Conservation (phyloP, 2,113 vertebrate species). For the Halichoerus grypus region DNA sequence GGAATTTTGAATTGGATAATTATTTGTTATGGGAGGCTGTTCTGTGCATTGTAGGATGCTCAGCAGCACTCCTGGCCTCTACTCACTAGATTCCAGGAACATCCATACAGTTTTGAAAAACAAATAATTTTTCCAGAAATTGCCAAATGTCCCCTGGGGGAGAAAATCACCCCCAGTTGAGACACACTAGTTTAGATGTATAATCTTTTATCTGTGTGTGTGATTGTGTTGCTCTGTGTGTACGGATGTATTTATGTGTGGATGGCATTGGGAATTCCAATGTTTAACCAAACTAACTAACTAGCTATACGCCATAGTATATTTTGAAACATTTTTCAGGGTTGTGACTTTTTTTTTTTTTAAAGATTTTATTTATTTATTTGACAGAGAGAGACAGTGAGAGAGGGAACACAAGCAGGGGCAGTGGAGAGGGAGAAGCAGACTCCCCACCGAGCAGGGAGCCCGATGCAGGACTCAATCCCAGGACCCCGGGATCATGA, state of each 20-base stretch:
- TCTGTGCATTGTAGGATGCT: background rate
- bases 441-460: too few species aligned
- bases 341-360: background rate
- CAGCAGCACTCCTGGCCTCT: background rate
- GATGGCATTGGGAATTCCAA: background rate
- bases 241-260: background rate
- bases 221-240: background rate
- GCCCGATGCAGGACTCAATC: too few species aligned
- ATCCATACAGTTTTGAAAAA: background rate
- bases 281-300: background rate
- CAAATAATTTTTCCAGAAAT: background rate
- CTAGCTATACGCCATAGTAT: background rate
- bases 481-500: too few species aligned
- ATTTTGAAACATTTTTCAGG: slow-evolving; percentile 20
- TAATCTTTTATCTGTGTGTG: background rate
- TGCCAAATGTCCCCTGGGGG: background rate
- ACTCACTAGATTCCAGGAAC: background rate
- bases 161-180: background rate
- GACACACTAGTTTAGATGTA: background rate
- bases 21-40: background rate
- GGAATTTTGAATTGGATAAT: background rate
- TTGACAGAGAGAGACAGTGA: too few species aligned
- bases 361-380: too few species aligned
- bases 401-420: too few species aligned
- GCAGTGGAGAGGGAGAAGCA: too few species aligned